Conservation (phyloP, 2,797 vertebrate species). For the Hyperoplus lanceolatus region DNA sequence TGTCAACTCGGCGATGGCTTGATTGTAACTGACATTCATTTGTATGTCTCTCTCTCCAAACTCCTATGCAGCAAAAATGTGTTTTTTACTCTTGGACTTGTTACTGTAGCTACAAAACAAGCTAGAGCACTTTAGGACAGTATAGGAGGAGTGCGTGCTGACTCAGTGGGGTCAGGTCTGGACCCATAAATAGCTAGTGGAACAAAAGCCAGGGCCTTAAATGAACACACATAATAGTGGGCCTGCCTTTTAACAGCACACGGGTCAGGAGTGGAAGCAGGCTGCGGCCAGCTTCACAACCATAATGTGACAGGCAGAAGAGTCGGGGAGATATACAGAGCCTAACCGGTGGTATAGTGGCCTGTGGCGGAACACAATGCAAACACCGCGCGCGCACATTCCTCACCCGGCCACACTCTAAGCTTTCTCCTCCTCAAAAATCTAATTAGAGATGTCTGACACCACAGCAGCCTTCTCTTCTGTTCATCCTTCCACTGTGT, state of each 20-base stretch:
- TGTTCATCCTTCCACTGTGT: slow-evolving; percentile 49
- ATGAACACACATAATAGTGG: slow-evolving; percentile 70
- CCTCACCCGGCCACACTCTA: slow-evolving; percentile 71
- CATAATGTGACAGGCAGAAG: slow-evolving; percentile 81
- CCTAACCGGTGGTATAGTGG: slow-evolving; percentile 72
- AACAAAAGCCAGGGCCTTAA: slow-evolving; percentile 77
- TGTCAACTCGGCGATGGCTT: no score
- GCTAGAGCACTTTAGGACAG: slow-evolving; percentile 53
- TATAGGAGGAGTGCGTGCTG: slow-evolving; percentile 55
- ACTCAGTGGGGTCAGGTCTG: slow-evolving; percentile 67
- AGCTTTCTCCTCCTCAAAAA: slow-evolving; percentile 64
- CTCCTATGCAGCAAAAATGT: background rate
- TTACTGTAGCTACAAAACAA: slow-evolving; percentile 57
- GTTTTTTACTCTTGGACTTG: slow-evolving; percentile 3
- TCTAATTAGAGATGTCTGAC: slow-evolving; percentile 78
- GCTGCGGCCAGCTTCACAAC: slow-evolving; percentile 76
- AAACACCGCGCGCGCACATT: slow-evolving; percentile 78
- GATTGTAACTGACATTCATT: no score
- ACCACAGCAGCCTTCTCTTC: slow-evolving; percentile 66
- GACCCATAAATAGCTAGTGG: slow-evolving; percentile 70
- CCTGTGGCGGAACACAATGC: slow-evolving; percentile 79
- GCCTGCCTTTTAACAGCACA: slow-evolving; percentile 47
- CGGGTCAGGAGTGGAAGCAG: slow-evolving; percentile 72
- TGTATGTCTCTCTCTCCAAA: background rate
- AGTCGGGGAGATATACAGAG: slow-evolving; percentile 76